Base-by-base conservation (phyloP, 2,888 invertebrate genomes). In the Tachystola acroxantha region DNA sequence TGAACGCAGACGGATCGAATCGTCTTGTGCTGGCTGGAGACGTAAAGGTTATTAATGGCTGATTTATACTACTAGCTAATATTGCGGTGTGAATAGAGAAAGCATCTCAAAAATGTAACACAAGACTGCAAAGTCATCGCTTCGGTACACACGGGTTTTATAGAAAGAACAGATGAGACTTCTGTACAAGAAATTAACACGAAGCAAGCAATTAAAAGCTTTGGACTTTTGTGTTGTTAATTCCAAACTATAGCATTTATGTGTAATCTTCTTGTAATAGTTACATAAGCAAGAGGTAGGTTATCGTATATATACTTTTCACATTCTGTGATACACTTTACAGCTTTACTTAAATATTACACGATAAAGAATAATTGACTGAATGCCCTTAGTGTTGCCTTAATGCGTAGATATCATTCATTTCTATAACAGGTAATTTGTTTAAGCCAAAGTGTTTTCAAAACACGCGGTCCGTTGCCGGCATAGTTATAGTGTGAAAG, bases 341-440 rank as follows among this genome's bases (percentile, higher is more conserved):
- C n/a, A n/a, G n/a, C n/a, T n/a, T n/a, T n/a, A n/a, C n/a, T n/a
- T n/a, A n/a, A n/a, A n/a, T n/a, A n/a, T n/a, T n/a, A n/a, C n/a
- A n/a, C n/a, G n/a, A n/a, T n/a, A n/a, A n/a, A n/a, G n/a, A n/a
- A n/a, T n/a, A n/a, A n/a, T n/a, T n/a, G n/a, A n/a, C n/a, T n/a
- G n/a, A n/a, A n/a, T n/a, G n/a, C n/a, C n/a, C n/a, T n/a, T n/a
- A n/a, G n/a, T n/a, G n/a, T n/a, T n/a, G n/a, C n/a, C n/a, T n/a
- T n/a, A n/a, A n/a, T n/a, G n/a, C n/a, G n/a, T 11, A 27, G n/a
- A 27, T 55, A 49, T 51, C 52, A 56, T 57, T 54, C 46, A 45
- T 55, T 55, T 58, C 40, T 45, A 46, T 59, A 57, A 61, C 53
- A 58, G 57, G 47, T 63, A 67, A 70, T 64, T 69, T 63, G 64